These are phyloP conservation scores for Takifugu bimaculatus DNA, from an alignment of 2,113 vertebrate genomes.

Conservation along the genomic window DNA sequence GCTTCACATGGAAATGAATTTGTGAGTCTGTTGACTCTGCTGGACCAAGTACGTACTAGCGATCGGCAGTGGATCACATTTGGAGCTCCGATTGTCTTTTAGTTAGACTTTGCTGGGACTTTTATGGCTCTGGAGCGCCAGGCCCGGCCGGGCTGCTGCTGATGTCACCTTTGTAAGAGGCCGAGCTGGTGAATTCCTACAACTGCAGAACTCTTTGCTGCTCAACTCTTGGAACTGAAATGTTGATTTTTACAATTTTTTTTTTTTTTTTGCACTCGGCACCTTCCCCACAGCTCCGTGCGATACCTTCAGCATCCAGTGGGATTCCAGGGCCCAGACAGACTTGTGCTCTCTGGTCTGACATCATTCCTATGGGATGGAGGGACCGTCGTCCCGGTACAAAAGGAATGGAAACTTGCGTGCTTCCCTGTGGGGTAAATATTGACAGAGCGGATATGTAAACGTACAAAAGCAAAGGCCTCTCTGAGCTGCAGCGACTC, in stretches of 20 bases:
- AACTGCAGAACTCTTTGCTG: no score
- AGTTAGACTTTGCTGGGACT: neutral
- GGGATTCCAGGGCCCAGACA: neutral
- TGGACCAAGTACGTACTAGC: neutral
- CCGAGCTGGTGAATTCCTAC: no score
- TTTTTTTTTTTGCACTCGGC: no score
- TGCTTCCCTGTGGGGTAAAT: conserved; percentile 68
- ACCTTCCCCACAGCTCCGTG: no score
- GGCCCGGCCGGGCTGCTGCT: no score
- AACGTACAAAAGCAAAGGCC: conserved; percentile 59
- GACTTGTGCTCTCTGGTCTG: no score
- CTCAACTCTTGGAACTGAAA: no score
- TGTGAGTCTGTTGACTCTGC: no score
- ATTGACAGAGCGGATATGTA: conserved; percentile 69
- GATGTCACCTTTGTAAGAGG: no score
- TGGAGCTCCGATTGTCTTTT: neutral
- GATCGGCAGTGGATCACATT: neutral
- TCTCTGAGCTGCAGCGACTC: conserved; percentile 33
- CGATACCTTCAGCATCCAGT: neutral
- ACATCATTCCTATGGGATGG: neutral
- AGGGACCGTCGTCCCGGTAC: conserved; percentile 35
- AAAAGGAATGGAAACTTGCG: conserved; percentile 61
- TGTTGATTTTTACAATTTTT: no score
- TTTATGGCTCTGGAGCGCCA: neutral
- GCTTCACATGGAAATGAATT: neutral